These are phyloP conservation scores for Patella vulgata DNA, from an alignment of 1,140 invertebrate species.

Conservation along the genomic window DNA sequence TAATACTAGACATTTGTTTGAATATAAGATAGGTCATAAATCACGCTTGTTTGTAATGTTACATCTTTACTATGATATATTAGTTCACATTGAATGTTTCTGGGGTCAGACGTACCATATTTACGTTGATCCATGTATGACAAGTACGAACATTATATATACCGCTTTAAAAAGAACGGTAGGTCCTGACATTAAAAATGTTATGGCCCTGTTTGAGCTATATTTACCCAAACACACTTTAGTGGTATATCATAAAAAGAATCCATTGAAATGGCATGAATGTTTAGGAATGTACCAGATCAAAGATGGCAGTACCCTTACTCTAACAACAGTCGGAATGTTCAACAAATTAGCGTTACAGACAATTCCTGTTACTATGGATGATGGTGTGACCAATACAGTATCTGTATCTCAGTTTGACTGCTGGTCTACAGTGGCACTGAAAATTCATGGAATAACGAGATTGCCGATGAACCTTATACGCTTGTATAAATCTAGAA, in stretches of 20 bases:
- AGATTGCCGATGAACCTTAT: slow-evolving; percentile 57
- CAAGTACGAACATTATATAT: slow-evolving; percentile 45
- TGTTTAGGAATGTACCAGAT: slow-evolving; percentile 48
- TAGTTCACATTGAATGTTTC: slow-evolving; percentile 58
- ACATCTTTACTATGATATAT: slow-evolving; percentile 47
- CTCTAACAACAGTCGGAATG: slow-evolving; percentile 46
- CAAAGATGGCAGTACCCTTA: slow-evolving; percentile 38
- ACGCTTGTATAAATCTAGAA: slow-evolving; percentile 37
- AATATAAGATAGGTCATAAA: slow-evolving; percentile 42
- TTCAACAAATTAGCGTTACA: slow-evolving; percentile 42
- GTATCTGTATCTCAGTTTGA: slow-evolving; percentile 52
- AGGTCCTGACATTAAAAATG: slow-evolving; percentile 36
- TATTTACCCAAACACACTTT: slow-evolving; percentile 50
- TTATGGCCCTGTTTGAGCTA: slow-evolving; percentile 46
- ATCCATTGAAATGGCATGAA: slow-evolving; percentile 40
- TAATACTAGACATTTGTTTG: slow-evolving; percentile 46
- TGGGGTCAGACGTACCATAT: slow-evolving; percentile 55
- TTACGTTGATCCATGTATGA: slow-evolving; percentile 53
- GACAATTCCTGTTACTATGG: slow-evolving; percentile 41
- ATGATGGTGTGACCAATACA: slow-evolving; percentile 37
- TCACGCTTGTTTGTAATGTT: slow-evolving; percentile 49
- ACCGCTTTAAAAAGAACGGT: slow-evolving; percentile 46
- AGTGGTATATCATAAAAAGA: slow-evolving; percentile 38
- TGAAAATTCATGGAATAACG: slow-evolving; percentile 54
- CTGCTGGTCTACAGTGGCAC: slow-evolving; percentile 53